Percentiles rank a stretch among this genome's conserved stretches.
Evolutionary conservation across 2,113 vertebrate species (phyloP).

Genomic region (Octodon degus): DNA sequence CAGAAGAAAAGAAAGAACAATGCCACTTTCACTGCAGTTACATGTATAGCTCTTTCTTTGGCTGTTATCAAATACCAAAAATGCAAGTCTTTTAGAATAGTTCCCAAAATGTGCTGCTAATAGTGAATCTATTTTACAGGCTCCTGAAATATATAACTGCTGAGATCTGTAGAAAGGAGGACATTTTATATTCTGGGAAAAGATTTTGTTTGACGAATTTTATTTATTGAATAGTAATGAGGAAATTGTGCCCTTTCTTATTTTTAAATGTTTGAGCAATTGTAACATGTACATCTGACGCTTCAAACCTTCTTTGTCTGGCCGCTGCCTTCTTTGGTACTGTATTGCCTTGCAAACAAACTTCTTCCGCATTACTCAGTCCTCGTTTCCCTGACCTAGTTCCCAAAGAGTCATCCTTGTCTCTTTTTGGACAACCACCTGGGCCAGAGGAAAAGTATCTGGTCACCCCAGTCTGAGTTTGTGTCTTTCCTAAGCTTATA

Average conservation of each 20-base stretch:
- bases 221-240: constrained; percentile 75
- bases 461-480: background rate
- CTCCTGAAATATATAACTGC: constrained; percentile 52
- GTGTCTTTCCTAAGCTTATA: background rate
- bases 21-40: constrained; percentile 57
- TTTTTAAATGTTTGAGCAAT: constrained; percentile 71
- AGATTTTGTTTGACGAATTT: constrained; percentile 72
- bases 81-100: constrained; percentile 60
- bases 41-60: constrained; percentile 64
- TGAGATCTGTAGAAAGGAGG: constrained; percentile 71
- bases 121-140: constrained; percentile 66
- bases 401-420: background rate
- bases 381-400: background rate
- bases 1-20: constrained; percentile 51
- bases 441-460: background rate
- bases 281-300: constrained; percentile 60
- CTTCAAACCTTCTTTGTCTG: constrained; percentile 51
- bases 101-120: constrained; percentile 66
- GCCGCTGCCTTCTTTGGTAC: background rate
- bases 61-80: constrained; percentile 68
- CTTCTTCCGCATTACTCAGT: background rate
- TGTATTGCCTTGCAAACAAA: background rate
- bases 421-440: background rate
- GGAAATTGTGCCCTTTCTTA: constrained; percentile 63
- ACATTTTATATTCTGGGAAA: constrained; percentile 67